phyloP scores from a whole-genome alignment of 2,797 vertebrate genomes.

The Sandelia bainsii region DNA sequence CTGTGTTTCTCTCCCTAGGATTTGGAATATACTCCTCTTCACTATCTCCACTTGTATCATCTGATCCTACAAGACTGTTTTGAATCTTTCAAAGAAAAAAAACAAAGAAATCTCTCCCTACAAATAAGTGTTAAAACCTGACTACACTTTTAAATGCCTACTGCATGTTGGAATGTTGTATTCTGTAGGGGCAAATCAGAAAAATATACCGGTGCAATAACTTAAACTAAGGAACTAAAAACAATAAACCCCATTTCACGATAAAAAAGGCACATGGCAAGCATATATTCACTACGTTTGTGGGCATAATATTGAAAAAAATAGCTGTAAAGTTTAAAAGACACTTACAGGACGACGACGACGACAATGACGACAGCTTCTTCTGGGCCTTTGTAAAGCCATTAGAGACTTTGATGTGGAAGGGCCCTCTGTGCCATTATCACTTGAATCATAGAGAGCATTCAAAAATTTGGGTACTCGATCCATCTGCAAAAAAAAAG shows the following conservation, averaged over 20 bases:
- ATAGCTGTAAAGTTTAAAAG: too few relatives aligned
- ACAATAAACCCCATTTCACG: too few relatives aligned
- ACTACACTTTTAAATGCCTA: too few relatives aligned
- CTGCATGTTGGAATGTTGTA: too few relatives aligned
- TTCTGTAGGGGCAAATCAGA: too few relatives aligned
- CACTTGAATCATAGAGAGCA: too few relatives aligned
- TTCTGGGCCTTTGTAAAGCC: not conserved
- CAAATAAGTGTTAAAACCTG: too few relatives aligned
- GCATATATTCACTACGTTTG: too few relatives aligned
- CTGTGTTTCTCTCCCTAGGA: slow-evolving; percentile 16
- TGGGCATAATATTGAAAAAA: too few relatives aligned
- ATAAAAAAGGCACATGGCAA: too few relatives aligned
- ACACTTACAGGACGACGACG: not conserved
- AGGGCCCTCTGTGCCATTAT: not conserved
- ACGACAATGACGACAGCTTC: not conserved
- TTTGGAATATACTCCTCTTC: slow-evolving; percentile 35
- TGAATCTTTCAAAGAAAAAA: slow-evolving; percentile 14
- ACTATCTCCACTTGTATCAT: slow-evolving; percentile 14
- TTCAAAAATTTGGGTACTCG: not conserved
- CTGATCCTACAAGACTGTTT: slow-evolving; percentile 10
- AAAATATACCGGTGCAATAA: too few relatives aligned
- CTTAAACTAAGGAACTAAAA: too few relatives aligned
- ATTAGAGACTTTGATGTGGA: not conserved
- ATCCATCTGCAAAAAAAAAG: not conserved
- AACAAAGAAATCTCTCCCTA: not conserved